Evolutionary conservation across 1,140 invertebrate species (phyloP).

Genomic region (Tetraneura akinire): DNA sequence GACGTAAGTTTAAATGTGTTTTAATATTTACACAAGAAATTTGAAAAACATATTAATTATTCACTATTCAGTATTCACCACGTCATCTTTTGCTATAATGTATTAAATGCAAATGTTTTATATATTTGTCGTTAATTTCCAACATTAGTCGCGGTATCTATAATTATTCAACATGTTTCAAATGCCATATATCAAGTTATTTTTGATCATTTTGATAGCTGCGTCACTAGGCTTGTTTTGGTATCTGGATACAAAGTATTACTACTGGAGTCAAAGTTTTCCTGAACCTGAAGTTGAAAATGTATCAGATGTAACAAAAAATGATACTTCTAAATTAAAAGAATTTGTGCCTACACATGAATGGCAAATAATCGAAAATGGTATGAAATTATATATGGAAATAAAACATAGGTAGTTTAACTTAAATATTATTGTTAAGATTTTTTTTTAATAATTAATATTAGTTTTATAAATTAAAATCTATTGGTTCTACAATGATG

Average conservation of each 20-base stretch:
- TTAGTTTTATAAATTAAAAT: too few species aligned
- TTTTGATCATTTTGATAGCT: not conserved
- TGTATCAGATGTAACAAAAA: not conserved
- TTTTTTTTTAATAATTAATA: too few species aligned
- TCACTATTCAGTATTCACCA: too few species aligned
- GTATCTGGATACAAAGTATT: conserved; percentile 5
- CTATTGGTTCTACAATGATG: too few species aligned
- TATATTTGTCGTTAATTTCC: too few species aligned
- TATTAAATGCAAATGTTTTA: too few species aligned
- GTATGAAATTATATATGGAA: too few species aligned
- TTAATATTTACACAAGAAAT: not conserved
- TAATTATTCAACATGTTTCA: not conserved
- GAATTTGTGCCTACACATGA: conserved; percentile 64
- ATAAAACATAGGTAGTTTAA: too few species aligned
- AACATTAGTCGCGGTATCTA: too few species aligned
- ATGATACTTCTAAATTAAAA: conserved; percentile 54
- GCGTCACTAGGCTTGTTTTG: not conserved
- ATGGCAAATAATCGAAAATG: conserved; percentile 66
- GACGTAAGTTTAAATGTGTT: not conserved
- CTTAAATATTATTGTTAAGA: too few species aligned
- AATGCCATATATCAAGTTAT: not conserved
- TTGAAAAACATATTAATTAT: not conserved
- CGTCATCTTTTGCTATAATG: not conserved
- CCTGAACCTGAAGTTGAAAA: not conserved
- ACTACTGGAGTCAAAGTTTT: not conserved